These are phyloP conservation scores for Aptenodytes patagonicus DNA, from an alignment of 2,113 vertebrate genomes.

Conservation along the genomic window DNA sequence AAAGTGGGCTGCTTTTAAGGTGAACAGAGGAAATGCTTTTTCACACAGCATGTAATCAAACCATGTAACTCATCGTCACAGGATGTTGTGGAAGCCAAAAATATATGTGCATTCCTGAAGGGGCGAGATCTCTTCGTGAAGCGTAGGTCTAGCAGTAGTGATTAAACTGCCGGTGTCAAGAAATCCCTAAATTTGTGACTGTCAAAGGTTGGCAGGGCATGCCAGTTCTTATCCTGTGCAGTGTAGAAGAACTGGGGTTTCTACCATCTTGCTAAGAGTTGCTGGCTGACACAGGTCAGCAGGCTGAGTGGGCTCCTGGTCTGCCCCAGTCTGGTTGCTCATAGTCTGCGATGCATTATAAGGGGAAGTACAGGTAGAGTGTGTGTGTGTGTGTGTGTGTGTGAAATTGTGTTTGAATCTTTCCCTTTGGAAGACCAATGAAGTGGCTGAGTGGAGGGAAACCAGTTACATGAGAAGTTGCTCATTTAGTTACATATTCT, in stretches of 20 bases:
- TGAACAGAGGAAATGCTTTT: conserved; percentile 1
- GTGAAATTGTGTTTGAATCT: background rate
- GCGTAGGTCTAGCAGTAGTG: background rate
- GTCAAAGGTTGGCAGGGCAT: background rate
- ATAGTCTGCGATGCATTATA: background rate
- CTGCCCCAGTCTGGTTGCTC: background rate
- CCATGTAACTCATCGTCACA: background rate
- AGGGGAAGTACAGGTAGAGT: background rate
- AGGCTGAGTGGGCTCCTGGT: background rate
- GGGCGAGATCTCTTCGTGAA: background rate
- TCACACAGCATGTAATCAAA: background rate
- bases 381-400: too few species aligned
- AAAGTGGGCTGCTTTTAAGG: background rate
- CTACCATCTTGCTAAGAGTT: background rate
- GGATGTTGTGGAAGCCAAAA: background rate
- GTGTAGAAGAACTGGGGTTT: background rate
- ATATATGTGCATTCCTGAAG: background rate
- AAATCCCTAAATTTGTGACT: background rate
- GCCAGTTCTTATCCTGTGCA: background rate
- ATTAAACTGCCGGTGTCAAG: background rate
- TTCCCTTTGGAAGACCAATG: background rate
- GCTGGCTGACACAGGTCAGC: background rate
- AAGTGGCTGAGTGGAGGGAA: background rate
- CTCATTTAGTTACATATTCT: background rate
- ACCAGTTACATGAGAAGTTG: background rate